Evolutionary conservation across 2,888 invertebrate species (phyloP).

Genomic region (Ornithoptera priamus): DNA sequence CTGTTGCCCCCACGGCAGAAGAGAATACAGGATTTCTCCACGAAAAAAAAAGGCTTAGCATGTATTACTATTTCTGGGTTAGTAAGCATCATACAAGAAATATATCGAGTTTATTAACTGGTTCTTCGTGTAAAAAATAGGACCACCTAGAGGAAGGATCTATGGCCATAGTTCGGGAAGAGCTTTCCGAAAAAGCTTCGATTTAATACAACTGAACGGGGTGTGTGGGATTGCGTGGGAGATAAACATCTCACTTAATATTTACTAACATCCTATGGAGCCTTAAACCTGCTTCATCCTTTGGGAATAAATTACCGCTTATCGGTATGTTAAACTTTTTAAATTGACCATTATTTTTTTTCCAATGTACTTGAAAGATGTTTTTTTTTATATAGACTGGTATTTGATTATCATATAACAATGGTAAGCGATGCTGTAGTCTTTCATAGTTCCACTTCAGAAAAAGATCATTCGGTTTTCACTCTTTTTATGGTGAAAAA

Average conservation of each 20-base stretch:
- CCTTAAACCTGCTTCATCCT: not conserved
- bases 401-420: too few relatives aligned
- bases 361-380: too few relatives aligned
- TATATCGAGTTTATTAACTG: not conserved
- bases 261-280: constrained; percentile 1
- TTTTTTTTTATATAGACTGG: too few relatives aligned
- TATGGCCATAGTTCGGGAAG: not conserved
- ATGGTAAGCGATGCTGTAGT: too few relatives aligned
- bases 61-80: too few relatives aligned
- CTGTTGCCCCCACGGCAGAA: too few relatives aligned
- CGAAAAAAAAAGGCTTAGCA: too few relatives aligned
- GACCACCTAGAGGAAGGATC: not conserved
- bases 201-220: constrained; percentile 36
- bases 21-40: too few relatives aligned
- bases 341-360: not conserved
- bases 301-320: constrained; percentile 13
- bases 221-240: constrained; percentile 47
- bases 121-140: not conserved
- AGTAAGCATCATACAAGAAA: too few relatives aligned
- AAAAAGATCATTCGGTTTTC: too few relatives aligned
- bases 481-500: too few relatives aligned
- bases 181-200: not conserved
- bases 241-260: constrained; percentile 12
- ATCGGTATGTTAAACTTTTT: not conserved
- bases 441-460: too few relatives aligned